Base-by-base conservation (phyloP, 2,888 invertebrate genomes). In the Alsophila aescularia region DNA sequence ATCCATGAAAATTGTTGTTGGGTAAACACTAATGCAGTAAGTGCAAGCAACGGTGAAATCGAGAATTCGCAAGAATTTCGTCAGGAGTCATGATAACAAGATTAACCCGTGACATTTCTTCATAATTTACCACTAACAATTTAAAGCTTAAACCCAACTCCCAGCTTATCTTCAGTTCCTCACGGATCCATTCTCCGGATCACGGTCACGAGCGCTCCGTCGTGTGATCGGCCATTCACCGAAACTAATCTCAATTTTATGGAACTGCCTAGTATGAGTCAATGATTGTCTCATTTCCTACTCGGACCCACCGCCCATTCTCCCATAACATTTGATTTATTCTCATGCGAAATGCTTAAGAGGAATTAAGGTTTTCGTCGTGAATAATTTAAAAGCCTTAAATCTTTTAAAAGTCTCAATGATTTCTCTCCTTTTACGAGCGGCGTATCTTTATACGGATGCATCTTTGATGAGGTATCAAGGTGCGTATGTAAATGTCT, bases 181-280 rank as follows among this genome's bases (percentile, higher is more conserved):
- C 56, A 62, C 48, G 57, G 64, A 61, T 60, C 59, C 52, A 47
- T 67, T 51, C 36, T 40, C 37, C 68, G 66, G 67, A 73, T 70
- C 78, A 79, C 75, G 83, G 82, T 83, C 83, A 82, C 81, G 82
- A 78, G 64, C 69, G 52, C 42, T 32, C 54, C 58, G 58, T 58
- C 62, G 61, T 63, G 62, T 48, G 73, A 72, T 72, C 75, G 84
- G 80, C 75, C 82, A 69, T 83, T 85, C 84, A 85, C 85, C 85
- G 81, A 72, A 72, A 65, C 79, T 66, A 76, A 81, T 77, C 65
- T 42, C 24, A 58, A 80, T 81, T 81, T 79, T 77, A 78, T 73
- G 75, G 75, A 75, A 75, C 77, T 71, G 74, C 76, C 70, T 65
- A 66, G 62, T 72, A 61, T 67, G 67, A 67, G 62, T 60, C 68